Percentiles rank a stretch among this genome's conserved stretches.
Evolutionary conservation across 1,140 invertebrate species (phyloP).

Genomic region (Cyrtorhinus lividipennis): DNA sequence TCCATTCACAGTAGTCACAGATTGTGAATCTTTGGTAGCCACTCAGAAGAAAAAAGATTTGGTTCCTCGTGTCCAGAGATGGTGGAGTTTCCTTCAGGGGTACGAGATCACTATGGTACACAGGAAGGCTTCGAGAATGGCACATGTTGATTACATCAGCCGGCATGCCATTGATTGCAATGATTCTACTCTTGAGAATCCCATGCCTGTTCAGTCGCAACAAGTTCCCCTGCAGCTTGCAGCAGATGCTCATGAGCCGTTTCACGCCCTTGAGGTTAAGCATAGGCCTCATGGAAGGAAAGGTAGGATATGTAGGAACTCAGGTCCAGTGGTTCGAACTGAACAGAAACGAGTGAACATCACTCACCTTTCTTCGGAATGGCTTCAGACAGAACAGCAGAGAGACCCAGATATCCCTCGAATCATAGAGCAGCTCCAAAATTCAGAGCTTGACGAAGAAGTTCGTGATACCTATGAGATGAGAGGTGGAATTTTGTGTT

Average conservation of each 20-base stretch:
- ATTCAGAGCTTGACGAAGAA: neutral
- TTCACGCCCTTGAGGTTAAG: no score
- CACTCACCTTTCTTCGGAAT: neutral
- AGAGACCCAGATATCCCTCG: neutral
- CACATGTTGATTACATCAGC: neutral
- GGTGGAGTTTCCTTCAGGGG: neutral
- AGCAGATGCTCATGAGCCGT: no score
- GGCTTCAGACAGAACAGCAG: neutral
- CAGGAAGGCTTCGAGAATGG: neutral
- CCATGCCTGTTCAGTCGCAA: constrained; percentile 27
- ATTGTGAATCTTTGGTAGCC: neutral
- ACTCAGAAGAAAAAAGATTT: neutral
- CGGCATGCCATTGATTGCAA: neutral
- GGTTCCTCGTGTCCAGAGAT: neutral
- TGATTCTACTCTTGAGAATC: constrained; percentile 25
- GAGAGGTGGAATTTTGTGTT: neutral
- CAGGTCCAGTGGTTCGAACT: neutral
- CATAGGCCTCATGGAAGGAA: neutral
- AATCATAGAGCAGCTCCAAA: neutral
- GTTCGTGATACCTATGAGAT: constrained; percentile 5
- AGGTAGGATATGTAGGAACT: neutral
- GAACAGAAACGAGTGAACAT: neutral
- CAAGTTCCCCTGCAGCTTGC: no score
- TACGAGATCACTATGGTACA: neutral
- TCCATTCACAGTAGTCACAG: neutral